Evolutionary conservation across 1,140 invertebrate genomes (phyloP).

Genomic region (Coelopa frigida): DNA sequence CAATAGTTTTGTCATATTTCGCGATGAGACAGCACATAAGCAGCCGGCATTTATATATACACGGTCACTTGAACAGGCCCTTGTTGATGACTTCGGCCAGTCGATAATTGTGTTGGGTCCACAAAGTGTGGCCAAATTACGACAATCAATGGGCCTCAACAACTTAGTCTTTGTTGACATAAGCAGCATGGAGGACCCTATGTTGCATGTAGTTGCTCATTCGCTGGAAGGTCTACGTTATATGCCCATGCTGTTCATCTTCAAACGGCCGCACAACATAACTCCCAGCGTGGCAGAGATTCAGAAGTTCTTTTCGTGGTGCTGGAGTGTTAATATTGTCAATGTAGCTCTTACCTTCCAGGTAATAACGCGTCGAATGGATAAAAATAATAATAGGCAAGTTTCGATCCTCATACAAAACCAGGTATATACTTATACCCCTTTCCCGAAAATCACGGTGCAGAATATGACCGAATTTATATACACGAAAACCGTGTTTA

Average conservation of each 20-base stretch:
- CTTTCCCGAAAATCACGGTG: slow-evolving; percentile 19
- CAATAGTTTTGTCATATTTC: neutral
- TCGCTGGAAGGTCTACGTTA: slow-evolving; percentile 17
- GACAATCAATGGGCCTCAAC: slow-evolving; percentile 8
- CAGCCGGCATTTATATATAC: neutral
- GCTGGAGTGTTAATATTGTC: slow-evolving; percentile 20
- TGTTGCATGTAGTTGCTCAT: slow-evolving; percentile 14
- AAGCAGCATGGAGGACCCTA: slow-evolving; percentile 14
- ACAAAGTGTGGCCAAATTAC: slow-evolving; percentile 8
- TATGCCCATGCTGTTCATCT: slow-evolving; percentile 18
- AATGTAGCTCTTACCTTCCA: slow-evolving; percentile 20
- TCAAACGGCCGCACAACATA: neutral
- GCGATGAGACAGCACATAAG: neutral
- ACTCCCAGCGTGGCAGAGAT: neutral
- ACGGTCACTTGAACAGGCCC: slow-evolving; percentile 15
- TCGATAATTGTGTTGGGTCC: slow-evolving; percentile 18
- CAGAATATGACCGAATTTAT: slow-evolving; percentile 13
- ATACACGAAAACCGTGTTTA: neutral
- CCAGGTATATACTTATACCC: slow-evolving; percentile 23
- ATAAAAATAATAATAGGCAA: too few species aligned
- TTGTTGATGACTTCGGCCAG: slow-evolving; percentile 15
- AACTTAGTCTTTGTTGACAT: slow-evolving; percentile 18
- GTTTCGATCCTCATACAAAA: too few species aligned
- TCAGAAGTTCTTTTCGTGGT: slow-evolving; percentile 21
- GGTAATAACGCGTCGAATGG: neutral